Evolutionary conservation across 2,797 vertebrate genomes (phyloP), one percentile per base, ranked within the genome.

Genomic region (Pampus argenteus): DNA sequence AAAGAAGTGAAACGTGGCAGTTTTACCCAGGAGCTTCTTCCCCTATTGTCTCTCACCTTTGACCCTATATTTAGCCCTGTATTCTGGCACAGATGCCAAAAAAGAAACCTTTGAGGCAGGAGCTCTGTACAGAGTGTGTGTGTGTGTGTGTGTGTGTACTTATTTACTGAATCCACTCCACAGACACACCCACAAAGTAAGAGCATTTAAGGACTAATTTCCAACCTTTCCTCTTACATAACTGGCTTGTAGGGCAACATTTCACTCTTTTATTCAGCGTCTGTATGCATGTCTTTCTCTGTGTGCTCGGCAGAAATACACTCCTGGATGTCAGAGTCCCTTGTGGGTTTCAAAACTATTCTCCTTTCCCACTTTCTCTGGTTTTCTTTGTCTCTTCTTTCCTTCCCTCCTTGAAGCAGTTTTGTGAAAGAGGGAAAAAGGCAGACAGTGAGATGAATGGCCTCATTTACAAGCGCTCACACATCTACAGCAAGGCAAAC

Each of bases 371-470:
- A 25, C 55, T 56, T 54, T 49, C 29, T 52, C 68, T 48, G 9
- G 40, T 44, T 25, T 31, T n/a, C 26, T 28, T 18, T 9, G 10
- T 66, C 71, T 71, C 51, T 66, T 64, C 22, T 49, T 38, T 36
- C 23, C 6, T 40, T 42, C n/a, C 59, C 54, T 82, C 65, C 78
- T 80, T 70, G 79, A 79, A 70, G 69, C 84, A 45, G 65, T 83
- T 76, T 77, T 69, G 29, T 84, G 61, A 80, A 79, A 78, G 65
- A 70, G 50, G 51, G 58, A 69, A 18, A 59, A 71, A 83, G 72
- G 73, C 67, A 79, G 72, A 78, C 59, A 47, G 52, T 73, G 65
- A 71, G 67, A 86, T 89, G 80, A 91, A 90, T 80, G 78, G 59
- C 74, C 70, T 82, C 79, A 78, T 86, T 88, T 82, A 88, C 31